A percentile compares a stretch with the other conserved stretches of the same genome.
Conservation (phyloP, 2,797 vertebrate genomes). For the Notoglanidium macrostoma region DNA sequence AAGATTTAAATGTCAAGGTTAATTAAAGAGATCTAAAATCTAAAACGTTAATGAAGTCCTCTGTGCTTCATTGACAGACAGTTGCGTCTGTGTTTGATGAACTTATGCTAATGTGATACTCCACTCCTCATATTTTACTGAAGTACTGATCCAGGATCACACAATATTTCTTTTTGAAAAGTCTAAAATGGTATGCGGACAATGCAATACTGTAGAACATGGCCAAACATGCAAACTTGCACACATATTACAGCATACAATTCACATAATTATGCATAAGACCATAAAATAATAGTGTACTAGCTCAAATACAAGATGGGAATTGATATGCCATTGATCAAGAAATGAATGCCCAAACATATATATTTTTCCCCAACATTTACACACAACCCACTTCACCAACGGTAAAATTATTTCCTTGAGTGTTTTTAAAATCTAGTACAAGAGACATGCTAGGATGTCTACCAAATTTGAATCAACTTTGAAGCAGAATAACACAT, state of each 20-base stretch:
- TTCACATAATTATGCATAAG: constrained; percentile 5
- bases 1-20: not conserved
- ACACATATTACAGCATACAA: constrained; percentile 65
- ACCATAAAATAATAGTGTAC: not conserved
- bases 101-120: not conserved
- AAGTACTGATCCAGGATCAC: not conserved
- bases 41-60: not conserved
- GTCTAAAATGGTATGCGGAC: constrained; percentile 73
- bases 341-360: not conserved
- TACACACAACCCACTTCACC: not conserved
- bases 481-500: not conserved
- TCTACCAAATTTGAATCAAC: not conserved
- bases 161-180: not conserved
- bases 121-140: not conserved
- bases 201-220: constrained; percentile 83
- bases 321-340: not conserved
- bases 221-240: constrained; percentile 56
- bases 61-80: not conserved
- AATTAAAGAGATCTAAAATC: not conserved
- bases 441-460: not conserved
- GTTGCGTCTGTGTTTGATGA: not conserved
- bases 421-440: not conserved
- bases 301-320: not conserved
- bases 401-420: not conserved
- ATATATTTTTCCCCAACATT: not conserved